Evolutionary conservation across 2,888 invertebrate genomes (phyloP).

Genomic region (Lampropteryx suffumata): DNA sequence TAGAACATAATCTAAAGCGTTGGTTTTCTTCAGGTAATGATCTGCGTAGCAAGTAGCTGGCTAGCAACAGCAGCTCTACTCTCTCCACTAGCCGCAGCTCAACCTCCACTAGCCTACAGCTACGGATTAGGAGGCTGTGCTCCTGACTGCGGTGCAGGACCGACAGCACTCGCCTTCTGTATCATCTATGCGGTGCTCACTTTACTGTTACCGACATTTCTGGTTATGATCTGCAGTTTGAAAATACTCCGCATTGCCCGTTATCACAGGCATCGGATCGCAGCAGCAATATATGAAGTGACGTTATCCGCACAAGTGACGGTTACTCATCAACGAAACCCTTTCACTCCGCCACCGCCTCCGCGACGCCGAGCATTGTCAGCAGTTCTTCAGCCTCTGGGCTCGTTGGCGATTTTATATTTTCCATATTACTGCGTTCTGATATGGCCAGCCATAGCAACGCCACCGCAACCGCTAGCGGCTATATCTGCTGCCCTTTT

Average conservation of each 20-base stretch:
- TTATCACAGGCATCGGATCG: constrained; percentile 92
- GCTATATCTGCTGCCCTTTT: constrained; percentile 85
- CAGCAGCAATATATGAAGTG: constrained; percentile 93
- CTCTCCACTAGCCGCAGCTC: constrained; percentile 84
- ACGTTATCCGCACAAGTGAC: constrained; percentile 92
- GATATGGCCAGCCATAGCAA: constrained; percentile 83
- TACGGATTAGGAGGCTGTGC: constrained; percentile 85
- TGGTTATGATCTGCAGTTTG: constrained; percentile 88
- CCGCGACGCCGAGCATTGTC: constrained; percentile 85
- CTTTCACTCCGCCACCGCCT: constrained; percentile 87
- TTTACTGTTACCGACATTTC: constrained; percentile 85
- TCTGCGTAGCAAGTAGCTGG: constrained; percentile 88
- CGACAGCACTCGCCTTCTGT: constrained; percentile 85
- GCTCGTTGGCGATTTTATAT: constrained; percentile 87
- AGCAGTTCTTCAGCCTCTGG: constrained; percentile 88
- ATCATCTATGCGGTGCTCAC: constrained; percentile 85
- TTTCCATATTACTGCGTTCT: constrained; percentile 89
- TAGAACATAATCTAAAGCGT: too few species aligned
- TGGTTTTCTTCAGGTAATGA: constrained; percentile 75
- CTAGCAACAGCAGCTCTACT: constrained; percentile 84
- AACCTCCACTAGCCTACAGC: constrained; percentile 71
- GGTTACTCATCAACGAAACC: constrained; percentile 91
- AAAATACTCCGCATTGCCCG: constrained; percentile 86
- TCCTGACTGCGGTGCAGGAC: constrained; percentile 85
- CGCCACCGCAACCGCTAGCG: constrained; percentile 71